Evolutionary conservation across 2,888 invertebrate species (phyloP), one percentile per base, ranked within the genome.

Genomic region (Tigriopus californicus): DNA sequence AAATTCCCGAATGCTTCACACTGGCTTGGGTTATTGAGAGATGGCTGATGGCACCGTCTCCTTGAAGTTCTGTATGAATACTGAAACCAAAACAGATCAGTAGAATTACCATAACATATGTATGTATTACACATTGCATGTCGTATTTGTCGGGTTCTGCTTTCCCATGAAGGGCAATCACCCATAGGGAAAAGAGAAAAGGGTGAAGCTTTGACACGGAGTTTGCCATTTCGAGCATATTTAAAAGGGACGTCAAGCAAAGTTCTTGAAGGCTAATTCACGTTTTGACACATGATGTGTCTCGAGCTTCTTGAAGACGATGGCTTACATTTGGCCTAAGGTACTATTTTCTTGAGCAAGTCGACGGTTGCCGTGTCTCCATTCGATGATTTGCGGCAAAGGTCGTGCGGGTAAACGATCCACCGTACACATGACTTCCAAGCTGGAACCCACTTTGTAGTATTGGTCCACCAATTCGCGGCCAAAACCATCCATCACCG

Each of bases 361-460:
- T 22, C 22, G 15, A 2, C 13, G 20, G 20, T 49, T 49, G 13
- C 49, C 49, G 20, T 49, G 49, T 22, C 49, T 49, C 49, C 49
- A 49, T 22, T 49, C 49, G 49, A 49, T 49, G 22, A 49, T 49
- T 18, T 49, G 20, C 22, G 49, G 49, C 22, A 49, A 49, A 20
- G 49, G 49, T 22, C 49, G 15, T 3, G 49, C 49, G 13, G 49
- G 49, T 49, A 49, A 49, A 22, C 49, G 49, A 42, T 56, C 41
- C 18, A 56, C 56, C 18, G 41, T 41, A 41, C 56, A 56, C 41
- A 56, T 41, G 20, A 56, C 56, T 15, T 56, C 56, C 6, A 56
- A 42, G 13, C 56, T 56, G 15, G 56, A 56, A 18, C 56, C 56
- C n/a, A 56, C 56, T 42, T 56, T 56, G 44, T 56, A 56, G 42